Percentiles rank a stretch among this genome's conserved stretches.
phyloP scores from a whole-genome alignment of 2,797 vertebrate species.

The Aselliscus stoliczkanus region DNA sequence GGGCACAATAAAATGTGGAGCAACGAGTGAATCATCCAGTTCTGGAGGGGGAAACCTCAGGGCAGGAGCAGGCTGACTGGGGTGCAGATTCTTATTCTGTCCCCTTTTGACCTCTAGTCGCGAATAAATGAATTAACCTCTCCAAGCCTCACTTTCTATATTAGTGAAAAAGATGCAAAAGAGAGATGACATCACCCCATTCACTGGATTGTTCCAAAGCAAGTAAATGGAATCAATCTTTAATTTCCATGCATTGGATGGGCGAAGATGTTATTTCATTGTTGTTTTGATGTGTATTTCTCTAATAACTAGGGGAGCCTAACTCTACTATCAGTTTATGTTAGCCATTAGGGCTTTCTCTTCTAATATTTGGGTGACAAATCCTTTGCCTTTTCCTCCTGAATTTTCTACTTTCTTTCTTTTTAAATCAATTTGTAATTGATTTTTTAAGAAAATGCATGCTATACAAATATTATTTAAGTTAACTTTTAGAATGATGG shows the following conservation, averaged over 20 bases:
- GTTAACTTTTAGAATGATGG: background rate
- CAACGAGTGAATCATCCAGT: background rate
- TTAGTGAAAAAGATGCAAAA: background rate
- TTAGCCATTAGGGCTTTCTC: background rate
- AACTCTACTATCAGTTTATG: background rate
- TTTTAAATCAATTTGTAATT: background rate
- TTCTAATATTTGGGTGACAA: background rate
- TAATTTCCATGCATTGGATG: background rate
- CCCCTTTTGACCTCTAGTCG: background rate
- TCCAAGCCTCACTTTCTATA: background rate
- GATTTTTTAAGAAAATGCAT: background rate
- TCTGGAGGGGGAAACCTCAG: background rate
- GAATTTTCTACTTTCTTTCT: background rate
- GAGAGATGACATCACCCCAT: background rate
- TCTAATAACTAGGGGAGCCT: background rate
- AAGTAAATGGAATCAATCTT: constrained; percentile 42
- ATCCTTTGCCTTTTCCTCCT: background rate
- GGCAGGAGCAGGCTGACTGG: background rate
- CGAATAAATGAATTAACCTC: background rate
- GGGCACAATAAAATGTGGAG: background rate
- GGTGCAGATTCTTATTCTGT: background rate
- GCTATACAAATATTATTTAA: background rate
- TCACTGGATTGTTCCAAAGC: background rate
- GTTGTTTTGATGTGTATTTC: constrained; percentile 34
- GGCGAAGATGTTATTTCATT: background rate